These are phyloP conservation scores for Escarpia spicata DNA, from an alignment of 2,888 invertebrate genomes.

Conservation along the genomic window DNA sequence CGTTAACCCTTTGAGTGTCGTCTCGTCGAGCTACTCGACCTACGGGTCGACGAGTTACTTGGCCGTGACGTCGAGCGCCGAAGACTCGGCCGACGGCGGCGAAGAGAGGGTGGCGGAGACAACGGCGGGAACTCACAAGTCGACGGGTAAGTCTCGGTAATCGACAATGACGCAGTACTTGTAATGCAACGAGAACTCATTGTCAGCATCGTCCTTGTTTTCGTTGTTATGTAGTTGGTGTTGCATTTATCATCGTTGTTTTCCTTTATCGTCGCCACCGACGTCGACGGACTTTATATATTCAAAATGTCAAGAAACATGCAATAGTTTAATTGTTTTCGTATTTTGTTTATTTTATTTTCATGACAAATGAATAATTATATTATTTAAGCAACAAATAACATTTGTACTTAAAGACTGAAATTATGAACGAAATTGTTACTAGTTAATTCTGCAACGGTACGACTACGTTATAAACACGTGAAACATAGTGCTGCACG, in stretches of 20 bases:
- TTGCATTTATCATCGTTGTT: neutral
- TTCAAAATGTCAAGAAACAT: no score
- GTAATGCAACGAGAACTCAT: neutral
- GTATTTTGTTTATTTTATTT: no score
- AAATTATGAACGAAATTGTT: neutral
- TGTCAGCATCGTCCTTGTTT: neutral
- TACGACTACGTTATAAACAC: neutral
- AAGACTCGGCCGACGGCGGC: neutral
- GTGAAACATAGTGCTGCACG: neutral
- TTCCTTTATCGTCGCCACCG: neutral
- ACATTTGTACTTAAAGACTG: no score
- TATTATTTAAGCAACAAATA: neutral
- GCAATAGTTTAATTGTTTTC: no score
- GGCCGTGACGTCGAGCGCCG: constrained; percentile 5
- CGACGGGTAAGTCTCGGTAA: neutral
- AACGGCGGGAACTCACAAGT: neutral
- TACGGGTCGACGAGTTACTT: neutral
- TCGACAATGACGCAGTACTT: neutral
- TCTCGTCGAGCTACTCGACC: neutral
- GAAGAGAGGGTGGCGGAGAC: neutral
- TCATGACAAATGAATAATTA: neutral
- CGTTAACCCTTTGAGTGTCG: neutral
- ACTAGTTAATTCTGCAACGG: neutral
- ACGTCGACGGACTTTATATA: neutral
- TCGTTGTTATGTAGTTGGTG: neutral